Evolutionary conservation across 2,888 invertebrate genomes (phyloP), one percentile per base, ranked within the genome.

Genomic region (Andrena minutula): DNA sequence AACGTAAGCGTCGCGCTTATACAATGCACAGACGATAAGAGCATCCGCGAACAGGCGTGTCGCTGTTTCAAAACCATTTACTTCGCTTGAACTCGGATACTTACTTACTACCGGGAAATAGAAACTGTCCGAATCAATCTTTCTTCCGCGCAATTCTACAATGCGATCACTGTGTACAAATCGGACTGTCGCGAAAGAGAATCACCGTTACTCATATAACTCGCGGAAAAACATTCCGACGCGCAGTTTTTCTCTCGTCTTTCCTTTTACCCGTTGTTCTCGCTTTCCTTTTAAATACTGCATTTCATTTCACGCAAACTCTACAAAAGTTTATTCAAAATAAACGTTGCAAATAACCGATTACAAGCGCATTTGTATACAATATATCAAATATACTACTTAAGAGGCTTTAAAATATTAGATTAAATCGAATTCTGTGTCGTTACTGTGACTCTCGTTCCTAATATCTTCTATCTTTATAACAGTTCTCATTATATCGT

Each of bases 391-490:
- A 61, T 64, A 56, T 23, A 58, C 73, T 74, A 69, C 49, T 64
- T 56, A 35, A 4, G 16, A 12, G 1, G 26, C 23, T 28, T 28
- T 60, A 35, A 53, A 26, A 41, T 26, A 53, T 64, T 60, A 79
- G 20, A n/a, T 74, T 51, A 30, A 58, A 12, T 79, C 61, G 5
- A 68, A 26, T 10, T 71, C 66, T 3, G n/a, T 8, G 0, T 68
- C 32, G 0, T 12, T 20, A 23, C n/a, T 20, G 53, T 20, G 20
- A 16, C 2, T 10, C 6, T 12, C 8, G 0, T 86, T 70, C 90
- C 97, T 95, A 90, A 97, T 97, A 91, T 98, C 97, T 94, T 97
- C 97, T 85, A 98, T 94, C 56, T 97, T 95, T 73, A 98, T 97
- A 8, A 96, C 96, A 87, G 96, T 96, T 53, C 95, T 95, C 16